phyloP scores from a whole-genome alignment of 2,113 vertebrate species.

The Carlito syrichta region DNA sequence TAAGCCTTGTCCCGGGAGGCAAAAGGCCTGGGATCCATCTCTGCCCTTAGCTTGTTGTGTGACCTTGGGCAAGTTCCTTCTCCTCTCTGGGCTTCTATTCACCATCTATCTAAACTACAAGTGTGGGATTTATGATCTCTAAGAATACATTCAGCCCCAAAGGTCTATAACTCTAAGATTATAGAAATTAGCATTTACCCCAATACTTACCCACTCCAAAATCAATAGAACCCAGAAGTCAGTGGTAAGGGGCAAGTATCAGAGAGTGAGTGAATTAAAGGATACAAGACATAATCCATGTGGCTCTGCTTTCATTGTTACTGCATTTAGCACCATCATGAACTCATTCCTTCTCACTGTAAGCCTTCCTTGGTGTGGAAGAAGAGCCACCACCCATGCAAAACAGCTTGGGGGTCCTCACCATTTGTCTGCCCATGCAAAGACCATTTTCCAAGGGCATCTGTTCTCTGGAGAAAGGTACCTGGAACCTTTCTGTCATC shows the following conservation, averaged over 20 bases:
- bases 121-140: background rate
- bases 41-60: background rate
- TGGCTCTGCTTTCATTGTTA: background rate
- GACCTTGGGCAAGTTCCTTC: background rate
- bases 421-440: background rate
- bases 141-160: background rate
- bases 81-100: background rate
- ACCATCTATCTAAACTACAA: background rate
- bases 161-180: background rate
- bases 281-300: accelerated
- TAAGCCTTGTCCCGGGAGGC: background rate
- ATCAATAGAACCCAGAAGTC: background rate
- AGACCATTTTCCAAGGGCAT: background rate
- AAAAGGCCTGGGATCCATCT: background rate
- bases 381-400: background rate
- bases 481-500: background rate
- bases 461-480: background rate
- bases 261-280: background rate
- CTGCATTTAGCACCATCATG: accelerated
- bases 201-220: background rate
- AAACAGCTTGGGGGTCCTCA: background rate
- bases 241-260: background rate
- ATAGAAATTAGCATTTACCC: background rate
- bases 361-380: background rate
- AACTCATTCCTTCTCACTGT: background rate